A percentile compares a stretch with the other conserved stretches of the same genome.
phyloP scores from a whole-genome alignment of 2,797 vertebrate species.

The Delichon dasypus region DNA sequence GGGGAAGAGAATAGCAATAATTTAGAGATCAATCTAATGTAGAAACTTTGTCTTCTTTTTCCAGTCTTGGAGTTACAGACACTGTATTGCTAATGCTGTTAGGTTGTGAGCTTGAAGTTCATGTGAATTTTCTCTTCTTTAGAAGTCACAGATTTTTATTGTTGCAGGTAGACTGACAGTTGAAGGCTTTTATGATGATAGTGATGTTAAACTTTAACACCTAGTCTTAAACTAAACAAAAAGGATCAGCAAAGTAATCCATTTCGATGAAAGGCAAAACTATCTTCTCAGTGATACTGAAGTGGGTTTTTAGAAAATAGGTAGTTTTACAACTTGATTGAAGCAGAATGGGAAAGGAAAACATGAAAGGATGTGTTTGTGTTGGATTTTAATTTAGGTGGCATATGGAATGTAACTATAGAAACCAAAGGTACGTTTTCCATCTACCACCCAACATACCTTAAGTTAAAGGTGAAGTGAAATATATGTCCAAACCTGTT shows the following conservation, averaged over 20 bases:
- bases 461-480: background rate
- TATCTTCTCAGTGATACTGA: background rate
- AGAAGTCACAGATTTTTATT: background rate
- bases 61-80: background rate
- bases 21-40: background rate
- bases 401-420: background rate
- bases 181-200: background rate
- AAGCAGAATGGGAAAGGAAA: background rate
- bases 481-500: background rate
- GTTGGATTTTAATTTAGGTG: background rate
- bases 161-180: background rate
- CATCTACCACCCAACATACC: background rate
- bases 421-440: background rate
- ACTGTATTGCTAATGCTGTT: background rate
- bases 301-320: background rate
- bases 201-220: background rate
- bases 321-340: background rate
- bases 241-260: background rate
- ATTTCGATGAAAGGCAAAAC: background rate
- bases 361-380: background rate
- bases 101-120: background rate
- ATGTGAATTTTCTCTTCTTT: background rate
- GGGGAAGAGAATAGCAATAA: background rate
- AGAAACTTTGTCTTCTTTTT: background rate
- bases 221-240: background rate